Evolutionary conservation across 1,140 invertebrate genomes (phyloP).

Genomic region (Sitobion miscanthi): DNA sequence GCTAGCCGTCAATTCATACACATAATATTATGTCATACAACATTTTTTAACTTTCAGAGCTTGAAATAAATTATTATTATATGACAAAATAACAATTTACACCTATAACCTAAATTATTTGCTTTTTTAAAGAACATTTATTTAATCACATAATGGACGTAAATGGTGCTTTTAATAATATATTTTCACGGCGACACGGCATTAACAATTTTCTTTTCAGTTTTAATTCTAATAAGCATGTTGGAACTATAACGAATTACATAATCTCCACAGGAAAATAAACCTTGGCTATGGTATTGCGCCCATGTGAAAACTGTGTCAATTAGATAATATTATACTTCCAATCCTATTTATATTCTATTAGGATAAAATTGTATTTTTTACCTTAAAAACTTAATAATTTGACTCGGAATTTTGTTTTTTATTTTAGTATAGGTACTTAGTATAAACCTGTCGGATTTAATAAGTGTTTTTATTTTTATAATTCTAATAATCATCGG

Average conservation of each 20-base stretch:
- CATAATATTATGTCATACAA: neutral
- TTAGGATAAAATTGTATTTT: neutral
- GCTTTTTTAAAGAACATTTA: neutral
- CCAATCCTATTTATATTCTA: neutral
- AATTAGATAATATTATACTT: neutral
- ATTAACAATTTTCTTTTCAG: neutral
- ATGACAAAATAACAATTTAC: neutral
- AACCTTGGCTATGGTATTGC: neutral
- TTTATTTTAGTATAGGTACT: neutral
- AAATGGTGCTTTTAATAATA: neutral
- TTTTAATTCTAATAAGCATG: too few relatives aligned
- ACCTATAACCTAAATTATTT: neutral
- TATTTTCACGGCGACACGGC: neutral
- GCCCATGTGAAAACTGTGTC: neutral
- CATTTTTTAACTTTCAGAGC: neutral
- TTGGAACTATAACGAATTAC: neutral
- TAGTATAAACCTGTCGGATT: neutral
- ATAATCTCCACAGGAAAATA: neutral
- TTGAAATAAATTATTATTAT: neutral
- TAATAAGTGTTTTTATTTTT: neutral
- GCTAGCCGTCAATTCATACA: too few relatives aligned
- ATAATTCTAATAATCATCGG: neutral
- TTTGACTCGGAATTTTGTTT: neutral
- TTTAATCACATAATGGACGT: neutral
- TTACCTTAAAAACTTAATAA: conserved; percentile 28